phyloP scores from a whole-genome alignment of 2,888 invertebrate genomes.

The Tortricodes alternella region DNA sequence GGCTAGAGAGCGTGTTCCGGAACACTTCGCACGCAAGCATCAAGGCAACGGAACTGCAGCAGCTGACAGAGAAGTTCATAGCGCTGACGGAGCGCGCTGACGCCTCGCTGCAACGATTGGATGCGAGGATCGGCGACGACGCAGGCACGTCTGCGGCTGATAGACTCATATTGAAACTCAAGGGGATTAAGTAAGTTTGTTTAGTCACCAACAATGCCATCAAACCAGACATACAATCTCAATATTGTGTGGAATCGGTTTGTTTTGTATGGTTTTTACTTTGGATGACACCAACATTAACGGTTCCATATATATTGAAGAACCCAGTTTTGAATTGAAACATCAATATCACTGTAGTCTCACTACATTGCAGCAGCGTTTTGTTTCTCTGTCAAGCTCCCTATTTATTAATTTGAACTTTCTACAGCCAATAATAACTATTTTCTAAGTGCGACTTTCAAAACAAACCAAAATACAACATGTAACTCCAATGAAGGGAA shows the following conservation, averaged over 20 bases:
- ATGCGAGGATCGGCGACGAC: slow-evolving; percentile 59
- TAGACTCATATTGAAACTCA: slow-evolving; percentile 58
- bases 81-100: slow-evolving; percentile 73
- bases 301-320: too few species aligned
- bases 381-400: too few species aligned
- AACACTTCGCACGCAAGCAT: slow-evolving; percentile 63
- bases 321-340: too few species aligned
- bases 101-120: slow-evolving; percentile 67
- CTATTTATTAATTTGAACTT: too few species aligned
- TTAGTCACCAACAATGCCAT: neutral
- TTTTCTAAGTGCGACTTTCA: too few species aligned
- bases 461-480: too few species aligned
- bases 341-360: too few species aligned
- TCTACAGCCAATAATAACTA: too few species aligned
- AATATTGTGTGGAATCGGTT: neutral
- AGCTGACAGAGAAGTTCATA: slow-evolving; percentile 74
- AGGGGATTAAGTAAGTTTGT: slow-evolving; percentile 58
- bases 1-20: slow-evolving; percentile 65
- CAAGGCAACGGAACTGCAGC: slow-evolving; percentile 69
- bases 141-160: slow-evolving; percentile 63
- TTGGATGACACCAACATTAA: too few species aligned
- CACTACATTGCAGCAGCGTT: too few species aligned
- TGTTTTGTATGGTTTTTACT: neutral
- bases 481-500: too few species aligned
- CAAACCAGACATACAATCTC: neutral